A percentile compares a stretch with the other conserved stretches of the same genome.
Evolutionary conservation across 2,113 vertebrate species (phyloP).

Genomic region (Ptychochromis oligacanthus): DNA sequence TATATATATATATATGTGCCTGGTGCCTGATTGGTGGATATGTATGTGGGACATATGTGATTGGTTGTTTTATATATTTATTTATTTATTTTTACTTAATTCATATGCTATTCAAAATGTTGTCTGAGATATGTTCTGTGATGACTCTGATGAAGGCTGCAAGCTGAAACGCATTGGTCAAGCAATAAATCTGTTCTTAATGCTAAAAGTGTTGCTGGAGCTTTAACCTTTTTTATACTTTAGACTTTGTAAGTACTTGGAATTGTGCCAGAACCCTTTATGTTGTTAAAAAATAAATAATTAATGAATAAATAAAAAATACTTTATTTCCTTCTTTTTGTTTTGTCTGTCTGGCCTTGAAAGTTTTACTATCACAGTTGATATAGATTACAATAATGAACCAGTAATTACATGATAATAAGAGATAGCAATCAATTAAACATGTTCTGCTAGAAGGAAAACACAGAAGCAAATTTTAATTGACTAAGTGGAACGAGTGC

Average conservation of each 20-base stretch:
- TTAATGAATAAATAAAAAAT: neutral
- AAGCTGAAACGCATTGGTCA: accelerated
- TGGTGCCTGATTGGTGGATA: neutral
- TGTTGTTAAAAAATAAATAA: too few species aligned
- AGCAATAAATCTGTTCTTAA: neutral
- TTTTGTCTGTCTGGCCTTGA: neutral
- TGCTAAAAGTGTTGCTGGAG: accelerated
- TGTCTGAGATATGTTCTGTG: neutral
- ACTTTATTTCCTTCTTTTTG: too few species aligned
- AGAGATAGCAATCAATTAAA: neutral
- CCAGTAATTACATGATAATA: neutral
- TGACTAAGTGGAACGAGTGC: neutral
- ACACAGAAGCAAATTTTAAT: neutral
- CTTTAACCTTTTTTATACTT: neutral
- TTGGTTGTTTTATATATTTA: neutral
- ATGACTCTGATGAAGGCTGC: neutral
- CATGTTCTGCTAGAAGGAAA: neutral
- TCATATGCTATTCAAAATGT: neutral
- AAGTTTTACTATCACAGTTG: neutral
- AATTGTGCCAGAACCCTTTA: neutral
- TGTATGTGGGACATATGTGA: neutral
- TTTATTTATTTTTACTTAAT: neutral
- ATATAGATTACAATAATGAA: neutral
- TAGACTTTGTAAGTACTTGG: neutral
- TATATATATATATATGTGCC: too few species aligned